Evolutionary conservation across 2,113 vertebrate species (phyloP).

Genomic region (Pipa parva): DNA sequence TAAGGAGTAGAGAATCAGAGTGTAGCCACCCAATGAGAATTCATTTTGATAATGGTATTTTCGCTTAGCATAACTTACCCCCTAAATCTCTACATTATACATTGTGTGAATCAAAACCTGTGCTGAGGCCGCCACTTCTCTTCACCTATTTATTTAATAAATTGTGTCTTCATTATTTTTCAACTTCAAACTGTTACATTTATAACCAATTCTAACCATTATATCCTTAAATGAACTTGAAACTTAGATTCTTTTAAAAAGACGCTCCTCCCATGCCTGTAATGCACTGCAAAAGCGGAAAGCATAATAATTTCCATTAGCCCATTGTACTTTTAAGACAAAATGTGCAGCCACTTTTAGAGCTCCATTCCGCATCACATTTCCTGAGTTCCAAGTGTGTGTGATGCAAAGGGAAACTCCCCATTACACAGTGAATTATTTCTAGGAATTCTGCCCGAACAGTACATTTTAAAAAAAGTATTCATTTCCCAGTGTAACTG

Average conservation of each 20-base stretch:
- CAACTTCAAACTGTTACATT: background rate
- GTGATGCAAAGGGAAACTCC: constrained; percentile 31
- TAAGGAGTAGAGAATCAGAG: no score
- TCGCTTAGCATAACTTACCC: no score
- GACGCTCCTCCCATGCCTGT: background rate
- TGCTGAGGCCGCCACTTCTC: no score
- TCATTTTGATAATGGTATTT: no score
- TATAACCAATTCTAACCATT: background rate
- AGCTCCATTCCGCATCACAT: constrained; percentile 17
- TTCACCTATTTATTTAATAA: no score
- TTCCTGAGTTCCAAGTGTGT: constrained; percentile 30
- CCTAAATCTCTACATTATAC: no score
- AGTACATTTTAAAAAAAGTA: constrained; percentile 4
- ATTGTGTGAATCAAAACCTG: no score
- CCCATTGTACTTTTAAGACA: background rate
- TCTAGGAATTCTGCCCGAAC: constrained; percentile 35
- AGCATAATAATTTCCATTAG: constrained; percentile 25
- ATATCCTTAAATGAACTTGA: background rate
- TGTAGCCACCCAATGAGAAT: no score
- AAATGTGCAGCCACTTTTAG: constrained; percentile 12
- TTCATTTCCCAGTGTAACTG: constrained; percentile 1
- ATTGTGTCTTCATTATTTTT: no score
- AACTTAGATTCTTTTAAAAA: background rate
- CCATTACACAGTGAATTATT: constrained; percentile 24
- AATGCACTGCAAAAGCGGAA: background rate